Conservation (phyloP, 2,888 invertebrate genomes). For the Machimus atricapillus region DNA sequence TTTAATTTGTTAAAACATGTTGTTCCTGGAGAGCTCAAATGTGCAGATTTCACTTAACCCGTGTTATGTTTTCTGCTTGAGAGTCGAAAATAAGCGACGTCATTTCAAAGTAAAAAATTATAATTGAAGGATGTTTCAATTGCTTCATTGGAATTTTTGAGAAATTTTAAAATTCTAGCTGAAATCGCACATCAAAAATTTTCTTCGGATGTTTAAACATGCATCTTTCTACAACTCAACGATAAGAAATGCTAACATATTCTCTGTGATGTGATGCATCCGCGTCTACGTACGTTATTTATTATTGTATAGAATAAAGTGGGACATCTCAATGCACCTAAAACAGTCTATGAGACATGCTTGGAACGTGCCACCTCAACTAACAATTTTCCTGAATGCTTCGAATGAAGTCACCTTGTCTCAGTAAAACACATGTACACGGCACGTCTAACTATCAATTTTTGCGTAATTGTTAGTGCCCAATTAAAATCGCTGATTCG, state of each 20-base stretch:
- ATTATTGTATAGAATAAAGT: neutral
- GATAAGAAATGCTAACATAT: neutral
- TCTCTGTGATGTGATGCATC: neutral
- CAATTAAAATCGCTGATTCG: constrained; percentile 30
- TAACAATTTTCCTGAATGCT: neutral
- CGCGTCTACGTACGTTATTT: neutral
- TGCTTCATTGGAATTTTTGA: neutral
- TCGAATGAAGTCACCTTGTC: neutral
- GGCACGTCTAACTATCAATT: neutral
- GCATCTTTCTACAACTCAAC: neutral
- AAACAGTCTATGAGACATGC: neutral
- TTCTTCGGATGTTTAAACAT: neutral
- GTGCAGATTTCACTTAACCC: no score
- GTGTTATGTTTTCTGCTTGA: no score
- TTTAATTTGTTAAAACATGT: no score
- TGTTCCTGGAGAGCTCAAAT: no score
- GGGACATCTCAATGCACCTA: neutral
- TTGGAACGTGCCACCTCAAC: neutral
- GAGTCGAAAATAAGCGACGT: no score
- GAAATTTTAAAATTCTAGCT: neutral
- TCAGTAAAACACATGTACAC: neutral
- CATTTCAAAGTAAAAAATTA: no score
- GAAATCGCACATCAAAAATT: neutral
- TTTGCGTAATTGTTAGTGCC: constrained; percentile 4
- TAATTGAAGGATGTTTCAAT: no score